phyloP scores from a whole-genome alignment of 2,113 vertebrate genomes.

The Hypomesus transpacificus region DNA sequence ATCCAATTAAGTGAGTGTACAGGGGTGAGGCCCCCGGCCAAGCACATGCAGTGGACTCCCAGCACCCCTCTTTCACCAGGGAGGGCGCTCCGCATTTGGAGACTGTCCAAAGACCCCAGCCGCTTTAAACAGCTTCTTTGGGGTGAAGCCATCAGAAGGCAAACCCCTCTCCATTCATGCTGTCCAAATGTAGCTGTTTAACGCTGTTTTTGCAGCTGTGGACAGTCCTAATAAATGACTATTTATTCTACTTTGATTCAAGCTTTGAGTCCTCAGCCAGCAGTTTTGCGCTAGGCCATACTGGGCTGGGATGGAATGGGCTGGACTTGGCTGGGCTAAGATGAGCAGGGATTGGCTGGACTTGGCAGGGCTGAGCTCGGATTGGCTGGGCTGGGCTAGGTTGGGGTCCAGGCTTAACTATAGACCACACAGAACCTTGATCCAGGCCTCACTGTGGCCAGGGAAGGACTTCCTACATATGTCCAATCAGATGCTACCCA shows the following conservation, averaged over 20 bases:
- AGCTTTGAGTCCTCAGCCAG: constrained; percentile 32
- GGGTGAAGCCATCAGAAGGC: not conserved
- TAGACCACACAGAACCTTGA: constrained; percentile 19
- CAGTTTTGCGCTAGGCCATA: not conserved
- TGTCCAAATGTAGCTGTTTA: constrained; percentile 24
- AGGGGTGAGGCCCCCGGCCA: constrained; percentile 22
- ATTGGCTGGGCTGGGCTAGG: constrained; percentile 13
- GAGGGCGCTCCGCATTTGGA: constrained; percentile 22
- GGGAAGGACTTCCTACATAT: not conserved
- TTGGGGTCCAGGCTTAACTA: constrained; percentile 15
- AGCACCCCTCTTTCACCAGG: constrained; percentile 3
- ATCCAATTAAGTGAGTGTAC: constrained; percentile 57
- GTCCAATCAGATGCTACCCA: not conserved
- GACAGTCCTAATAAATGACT: constrained; percentile 20
- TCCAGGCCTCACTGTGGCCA: not conserved
- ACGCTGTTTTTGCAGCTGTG: constrained; percentile 60
- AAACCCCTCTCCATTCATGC: not conserved
- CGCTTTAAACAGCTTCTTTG: constrained; percentile 19
- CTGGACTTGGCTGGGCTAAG: no score
- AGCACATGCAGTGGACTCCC: constrained; percentile 17
- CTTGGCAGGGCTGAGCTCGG: not conserved
- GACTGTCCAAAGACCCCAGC: constrained; percentile 30
- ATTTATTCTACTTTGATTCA: constrained; percentile 41
- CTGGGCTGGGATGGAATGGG: no score
- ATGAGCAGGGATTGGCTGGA: no score